Percentiles rank a stretch among this genome's conserved stretches.
Evolutionary conservation across 2,888 invertebrate species (phyloP).

Genomic region (Timandra comae): DNA sequence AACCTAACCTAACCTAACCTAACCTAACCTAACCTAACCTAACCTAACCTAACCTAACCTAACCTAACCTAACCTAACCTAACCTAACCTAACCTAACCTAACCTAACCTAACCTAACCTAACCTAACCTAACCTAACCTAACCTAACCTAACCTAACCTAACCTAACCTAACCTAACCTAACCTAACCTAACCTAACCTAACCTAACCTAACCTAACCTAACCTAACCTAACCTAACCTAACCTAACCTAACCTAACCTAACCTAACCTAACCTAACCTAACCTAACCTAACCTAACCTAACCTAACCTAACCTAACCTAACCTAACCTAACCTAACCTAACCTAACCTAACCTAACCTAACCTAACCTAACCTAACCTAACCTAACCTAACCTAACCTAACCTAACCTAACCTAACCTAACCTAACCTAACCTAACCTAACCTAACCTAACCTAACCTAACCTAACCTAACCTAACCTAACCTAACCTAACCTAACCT

Average conservation of each 20-base stretch:
- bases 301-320: slow-evolving; percentile 2
- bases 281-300: slow-evolving; percentile 2
- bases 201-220: slow-evolving; percentile 2
- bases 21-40: slow-evolving; percentile 2
- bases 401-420: slow-evolving; percentile 2
- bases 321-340: slow-evolving; percentile 2
- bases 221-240: slow-evolving; percentile 2
- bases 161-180: slow-evolving; percentile 2
- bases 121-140: slow-evolving; percentile 2
- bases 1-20: slow-evolving; percentile 2
- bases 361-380: slow-evolving; percentile 2
- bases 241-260: slow-evolving; percentile 2
- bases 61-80: slow-evolving; percentile 2
- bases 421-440: slow-evolving; percentile 2
- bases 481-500: no score
- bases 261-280: slow-evolving; percentile 2
- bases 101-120: slow-evolving; percentile 2
- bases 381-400: slow-evolving; percentile 2
- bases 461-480: slow-evolving; percentile 16
- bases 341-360: slow-evolving; percentile 2
- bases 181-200: slow-evolving; percentile 2
- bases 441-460: slow-evolving; percentile 2
- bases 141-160: slow-evolving; percentile 2
- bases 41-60: slow-evolving; percentile 2
- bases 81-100: slow-evolving; percentile 2